phyloP scores from a whole-genome alignment of 2,888 invertebrate species.

The Hesperia comma region DNA sequence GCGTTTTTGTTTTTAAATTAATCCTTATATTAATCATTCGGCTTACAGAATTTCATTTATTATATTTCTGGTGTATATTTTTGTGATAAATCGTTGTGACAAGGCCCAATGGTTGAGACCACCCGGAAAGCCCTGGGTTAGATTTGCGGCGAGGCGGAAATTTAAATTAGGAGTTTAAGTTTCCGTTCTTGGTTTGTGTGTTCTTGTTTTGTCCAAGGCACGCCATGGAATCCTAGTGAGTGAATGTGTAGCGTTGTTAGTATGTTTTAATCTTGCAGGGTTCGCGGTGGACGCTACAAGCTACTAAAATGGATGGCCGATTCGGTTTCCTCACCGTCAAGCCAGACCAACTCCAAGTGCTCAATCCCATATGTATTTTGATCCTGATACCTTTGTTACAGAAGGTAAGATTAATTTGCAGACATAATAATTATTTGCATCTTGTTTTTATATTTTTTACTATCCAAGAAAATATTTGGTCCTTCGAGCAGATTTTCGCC shows the following conservation, averaged over 20 bases:
- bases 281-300: slow-evolving; percentile 92
- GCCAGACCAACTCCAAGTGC: slow-evolving; percentile 94
- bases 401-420: slow-evolving; percentile 58
- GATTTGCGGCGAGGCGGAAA: too few relatives aligned
- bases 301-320: slow-evolving; percentile 89
- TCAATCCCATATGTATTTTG: slow-evolving; percentile 89
- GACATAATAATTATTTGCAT: not conserved
- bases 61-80: not conserved
- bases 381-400: slow-evolving; percentile 89
- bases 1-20: not conserved
- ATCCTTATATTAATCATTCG: not conserved
- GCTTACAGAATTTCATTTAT: not conserved
- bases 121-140: too few relatives aligned
- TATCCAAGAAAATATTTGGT: not conserved
- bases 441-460: not conserved
- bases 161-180: too few relatives aligned
- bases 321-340: slow-evolving; percentile 85
- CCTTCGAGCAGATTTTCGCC: not conserved
- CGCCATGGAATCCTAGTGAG: too few relatives aligned
- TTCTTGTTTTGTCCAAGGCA: too few relatives aligned
- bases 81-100: not conserved
- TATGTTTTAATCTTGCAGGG: too few relatives aligned
- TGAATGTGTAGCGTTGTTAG: too few relatives aligned
- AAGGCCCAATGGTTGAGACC: too few relatives aligned
- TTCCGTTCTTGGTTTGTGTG: too few relatives aligned